A percentile compares a stretch with the other conserved stretches of the same genome.
These are phyloP conservation scores for Rhyacophila evoluta DNA, from an alignment of 2,888 invertebrate species.

Conservation along the genomic window DNA sequence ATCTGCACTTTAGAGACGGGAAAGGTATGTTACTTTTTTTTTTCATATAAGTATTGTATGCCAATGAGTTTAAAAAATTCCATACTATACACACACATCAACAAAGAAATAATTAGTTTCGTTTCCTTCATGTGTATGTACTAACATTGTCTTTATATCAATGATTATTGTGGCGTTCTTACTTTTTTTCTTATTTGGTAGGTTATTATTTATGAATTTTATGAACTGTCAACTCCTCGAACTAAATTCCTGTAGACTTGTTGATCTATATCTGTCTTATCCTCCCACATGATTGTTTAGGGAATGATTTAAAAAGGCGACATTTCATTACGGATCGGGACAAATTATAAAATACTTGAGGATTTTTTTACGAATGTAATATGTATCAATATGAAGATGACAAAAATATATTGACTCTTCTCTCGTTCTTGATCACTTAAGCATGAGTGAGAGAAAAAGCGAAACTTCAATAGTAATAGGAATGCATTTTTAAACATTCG, in stretches of 20 bases:
- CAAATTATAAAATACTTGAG: no score
- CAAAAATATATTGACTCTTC: neutral
- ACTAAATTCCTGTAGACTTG: no score
- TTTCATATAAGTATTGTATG: neutral
- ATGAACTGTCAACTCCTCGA: no score
- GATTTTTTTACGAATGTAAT: no score
- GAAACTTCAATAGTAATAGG: neutral
- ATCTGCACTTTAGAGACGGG: neutral
- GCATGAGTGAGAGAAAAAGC: neutral
- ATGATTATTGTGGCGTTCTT: neutral
- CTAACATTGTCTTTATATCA: no score
- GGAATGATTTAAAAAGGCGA: no score
- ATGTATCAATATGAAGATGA: no score
- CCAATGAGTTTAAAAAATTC: neutral
- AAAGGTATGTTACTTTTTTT: neutral
- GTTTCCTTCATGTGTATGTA: no score
- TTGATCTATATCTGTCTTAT: no score
- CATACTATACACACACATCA: neutral
- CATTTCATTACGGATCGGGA: no score
- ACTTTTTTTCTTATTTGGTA: neutral
- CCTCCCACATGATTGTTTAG: no score
- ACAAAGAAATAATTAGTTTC: neutral
- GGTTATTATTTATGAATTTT: no score
- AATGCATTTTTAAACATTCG: neutral
- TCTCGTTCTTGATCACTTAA: neutral